Evolutionary conservation across 2,113 vertebrate genomes (phyloP).

Genomic region (Theristicus caerulescens): DNA sequence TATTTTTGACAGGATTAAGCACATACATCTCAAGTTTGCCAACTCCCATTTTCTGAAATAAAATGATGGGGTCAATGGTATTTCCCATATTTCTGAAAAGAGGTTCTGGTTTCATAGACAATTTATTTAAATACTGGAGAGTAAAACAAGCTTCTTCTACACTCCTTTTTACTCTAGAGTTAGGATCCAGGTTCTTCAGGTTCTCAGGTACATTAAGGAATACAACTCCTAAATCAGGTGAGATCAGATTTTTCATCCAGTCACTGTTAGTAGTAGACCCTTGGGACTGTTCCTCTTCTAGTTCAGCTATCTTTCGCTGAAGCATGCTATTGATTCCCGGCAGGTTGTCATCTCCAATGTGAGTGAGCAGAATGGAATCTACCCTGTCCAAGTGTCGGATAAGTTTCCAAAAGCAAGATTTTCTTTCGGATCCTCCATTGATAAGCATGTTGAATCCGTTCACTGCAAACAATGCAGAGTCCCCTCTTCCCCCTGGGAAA

Average conservation of each 20-base stretch:
- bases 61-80: conserved; percentile 87
- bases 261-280: conserved; percentile 93
- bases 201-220: conserved; percentile 94
- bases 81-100: conserved; percentile 86
- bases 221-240: conserved; percentile 92
- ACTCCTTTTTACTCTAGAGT: conserved; percentile 83
- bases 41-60: conserved; percentile 98
- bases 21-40: conserved; percentile 97
- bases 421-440: conserved; percentile 93
- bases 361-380: conserved; percentile 94
- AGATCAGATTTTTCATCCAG: conserved; percentile 98
- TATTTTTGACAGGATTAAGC: conserved; percentile 91
- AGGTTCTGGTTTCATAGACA: conserved; percentile 90
- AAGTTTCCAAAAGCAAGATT: conserved; percentile 97
- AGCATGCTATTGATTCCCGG: conserved; percentile 97
- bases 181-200: conserved; percentile 83
- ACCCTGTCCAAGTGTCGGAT: conserved; percentile 93
- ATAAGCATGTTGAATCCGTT: conserved; percentile 99
- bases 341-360: conserved; percentile 92
- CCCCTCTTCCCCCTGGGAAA: conserved; percentile 91
- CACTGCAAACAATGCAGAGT: conserved; percentile 94
- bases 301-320: conserved; percentile 89
- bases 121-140: conserved; percentile 88
- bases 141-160: conserved; percentile 88
- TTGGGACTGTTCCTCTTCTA: conserved; percentile 94